Percentiles rank a stretch among this genome's conserved stretches.
Conservation (phyloP, 1,140 invertebrate species). For the Bradysia coprophila region DNA sequence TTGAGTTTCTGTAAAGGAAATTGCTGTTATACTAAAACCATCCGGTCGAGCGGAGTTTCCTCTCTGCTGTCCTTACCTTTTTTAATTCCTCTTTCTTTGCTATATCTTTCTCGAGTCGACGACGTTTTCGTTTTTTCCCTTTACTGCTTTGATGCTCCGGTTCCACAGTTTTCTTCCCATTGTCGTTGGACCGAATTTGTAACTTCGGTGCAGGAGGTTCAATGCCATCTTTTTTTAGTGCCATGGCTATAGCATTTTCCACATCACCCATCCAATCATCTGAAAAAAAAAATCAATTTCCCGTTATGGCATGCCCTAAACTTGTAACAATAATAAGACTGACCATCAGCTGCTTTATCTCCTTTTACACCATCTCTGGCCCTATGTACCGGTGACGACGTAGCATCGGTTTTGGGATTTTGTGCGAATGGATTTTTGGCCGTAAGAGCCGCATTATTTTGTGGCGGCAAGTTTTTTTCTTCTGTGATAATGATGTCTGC, state of each 20-base stretch:
- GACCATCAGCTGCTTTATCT: constrained; percentile 15
- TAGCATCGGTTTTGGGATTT: constrained; percentile 8
- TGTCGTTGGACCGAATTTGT: constrained; percentile 21
- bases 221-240: constrained; percentile 31
- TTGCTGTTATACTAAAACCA: not conserved
- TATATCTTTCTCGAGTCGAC: constrained; percentile 23
- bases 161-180: constrained; percentile 29
- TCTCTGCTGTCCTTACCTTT: constrained; percentile 5
- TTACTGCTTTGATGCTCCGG: constrained; percentile 22
- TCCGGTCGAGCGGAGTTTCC: not conserved
- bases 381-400: constrained; percentile 4
- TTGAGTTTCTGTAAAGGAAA: constrained; percentile 1
- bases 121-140: constrained; percentile 29
- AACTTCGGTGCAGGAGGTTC: constrained; percentile 22
- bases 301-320: constrained; percentile 27
- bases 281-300: constrained; percentile 24
- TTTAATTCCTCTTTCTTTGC: constrained; percentile 18
- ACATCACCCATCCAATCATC: constrained; percentile 60
- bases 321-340: constrained; percentile 25
- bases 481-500: constrained; percentile 15
- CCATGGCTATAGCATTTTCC: constrained; percentile 52
- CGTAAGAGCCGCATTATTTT: constrained; percentile 2
- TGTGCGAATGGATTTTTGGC: constrained; percentile 9
- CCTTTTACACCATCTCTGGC: constrained; percentile 8
- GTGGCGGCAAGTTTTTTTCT: no score